phyloP scores from a whole-genome alignment of 2,113 vertebrate species.

The Megaptera novaeangliae region DNA sequence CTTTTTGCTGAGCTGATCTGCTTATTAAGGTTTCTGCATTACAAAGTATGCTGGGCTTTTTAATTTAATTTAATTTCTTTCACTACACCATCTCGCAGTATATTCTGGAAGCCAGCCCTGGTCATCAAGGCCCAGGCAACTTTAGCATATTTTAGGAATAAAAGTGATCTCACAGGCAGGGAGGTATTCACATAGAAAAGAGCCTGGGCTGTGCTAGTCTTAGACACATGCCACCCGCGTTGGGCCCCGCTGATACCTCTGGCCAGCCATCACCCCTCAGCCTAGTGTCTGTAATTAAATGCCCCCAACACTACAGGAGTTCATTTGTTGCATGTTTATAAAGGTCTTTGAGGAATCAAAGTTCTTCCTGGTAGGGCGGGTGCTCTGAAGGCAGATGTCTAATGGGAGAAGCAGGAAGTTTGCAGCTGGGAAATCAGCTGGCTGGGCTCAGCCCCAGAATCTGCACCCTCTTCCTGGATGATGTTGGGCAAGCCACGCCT shows the following conservation, averaged over 20 bases:
- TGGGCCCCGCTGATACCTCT: background rate
- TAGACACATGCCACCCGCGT: background rate
- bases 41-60: background rate
- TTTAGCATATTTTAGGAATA: background rate
- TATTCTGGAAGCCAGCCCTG: background rate
- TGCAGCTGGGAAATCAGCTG: background rate
- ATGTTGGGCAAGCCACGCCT: background rate
- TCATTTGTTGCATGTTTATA: background rate
- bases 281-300: background rate
- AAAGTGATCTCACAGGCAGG: background rate
- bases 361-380: background rate
- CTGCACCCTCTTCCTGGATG: background rate
- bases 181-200: background rate
- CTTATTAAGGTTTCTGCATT: background rate
- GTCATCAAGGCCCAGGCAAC: accelerated
- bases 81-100: background rate
- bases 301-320: background rate
- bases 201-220: no score
- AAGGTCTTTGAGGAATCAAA: background rate
- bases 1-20: background rate
- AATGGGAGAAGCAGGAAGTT: background rate
- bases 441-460: background rate
- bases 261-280: background rate
- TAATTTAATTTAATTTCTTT: background rate
- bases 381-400: background rate